A percentile compares a stretch with the other conserved stretches of the same genome.
Conservation (phyloP, 2,888 invertebrate species). For the Gerosis bhagava region DNA sequence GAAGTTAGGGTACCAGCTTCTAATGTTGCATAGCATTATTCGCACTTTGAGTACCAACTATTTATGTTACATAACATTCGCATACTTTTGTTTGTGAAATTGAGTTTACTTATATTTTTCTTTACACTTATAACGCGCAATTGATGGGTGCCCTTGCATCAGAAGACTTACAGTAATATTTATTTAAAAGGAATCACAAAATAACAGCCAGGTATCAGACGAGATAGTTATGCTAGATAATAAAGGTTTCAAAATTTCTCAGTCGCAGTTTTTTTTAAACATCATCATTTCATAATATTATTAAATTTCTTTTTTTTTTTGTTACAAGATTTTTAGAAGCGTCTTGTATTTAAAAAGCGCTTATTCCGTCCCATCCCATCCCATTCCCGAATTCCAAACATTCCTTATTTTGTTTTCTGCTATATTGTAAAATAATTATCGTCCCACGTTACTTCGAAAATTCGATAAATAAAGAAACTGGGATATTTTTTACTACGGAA, state of each 20-base stretch:
- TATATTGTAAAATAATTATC: no score
- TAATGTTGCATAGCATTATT: no score
- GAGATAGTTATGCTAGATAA: slow-evolving; percentile 58
- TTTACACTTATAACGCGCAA: no score
- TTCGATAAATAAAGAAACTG: no score
- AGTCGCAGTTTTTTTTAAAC: slow-evolving; percentile 74
- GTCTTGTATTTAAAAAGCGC: slow-evolving; percentile 32
- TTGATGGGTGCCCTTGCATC: slow-evolving; percentile 44
- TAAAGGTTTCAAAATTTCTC: slow-evolving; percentile 73
- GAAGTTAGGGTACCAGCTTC: no score
- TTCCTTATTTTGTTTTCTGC: no score
- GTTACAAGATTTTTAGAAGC: slow-evolving; percentile 55
- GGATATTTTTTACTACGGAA: no score
- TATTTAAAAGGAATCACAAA: slow-evolving; percentile 59
- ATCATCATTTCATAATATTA: slow-evolving; percentile 47
- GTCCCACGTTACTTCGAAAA: no score
- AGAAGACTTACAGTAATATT: slow-evolving; percentile 41
- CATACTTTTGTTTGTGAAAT: no score
- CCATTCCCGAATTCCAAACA: not conserved
- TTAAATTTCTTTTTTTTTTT: slow-evolving; percentile 24
- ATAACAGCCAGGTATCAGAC: slow-evolving; percentile 64
- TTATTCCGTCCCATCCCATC: slow-evolving; percentile 1
- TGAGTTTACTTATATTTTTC: no score
- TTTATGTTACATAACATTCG: no score
- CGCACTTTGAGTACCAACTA: no score